Conservation (phyloP, 2,113 vertebrate genomes). For the Hemiscyllium ocellatum region DNA sequence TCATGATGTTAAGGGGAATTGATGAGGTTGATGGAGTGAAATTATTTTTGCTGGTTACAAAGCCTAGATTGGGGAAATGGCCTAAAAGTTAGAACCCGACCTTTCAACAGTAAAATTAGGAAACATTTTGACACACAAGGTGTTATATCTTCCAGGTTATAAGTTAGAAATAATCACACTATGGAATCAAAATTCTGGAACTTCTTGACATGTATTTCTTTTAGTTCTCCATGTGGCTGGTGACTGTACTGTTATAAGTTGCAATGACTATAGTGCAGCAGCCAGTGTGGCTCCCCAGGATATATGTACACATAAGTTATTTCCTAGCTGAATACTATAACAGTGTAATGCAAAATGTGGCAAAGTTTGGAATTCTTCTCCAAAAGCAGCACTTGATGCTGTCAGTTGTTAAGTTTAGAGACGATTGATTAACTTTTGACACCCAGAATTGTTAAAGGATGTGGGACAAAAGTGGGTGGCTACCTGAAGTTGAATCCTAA, state of each 20-base stretch:
- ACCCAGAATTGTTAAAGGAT: background rate
- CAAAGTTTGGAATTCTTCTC: background rate
- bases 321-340: background rate
- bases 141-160: background rate
- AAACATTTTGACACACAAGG: background rate
- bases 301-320: background rate
- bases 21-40: background rate
- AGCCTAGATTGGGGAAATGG: background rate
- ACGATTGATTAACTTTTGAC: no score
- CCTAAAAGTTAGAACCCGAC: background rate
- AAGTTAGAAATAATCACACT: background rate
- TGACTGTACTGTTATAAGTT: background rate
- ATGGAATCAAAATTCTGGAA: background rate
- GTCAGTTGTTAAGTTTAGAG: background rate
- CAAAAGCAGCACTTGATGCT: background rate
- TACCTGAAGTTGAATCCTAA: background rate
- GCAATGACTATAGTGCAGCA: background rate
- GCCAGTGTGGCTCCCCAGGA: background rate
- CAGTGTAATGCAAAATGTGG: background rate
- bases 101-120: background rate
- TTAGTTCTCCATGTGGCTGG: background rate
- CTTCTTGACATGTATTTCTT: background rate
- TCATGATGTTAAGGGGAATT: background rate
- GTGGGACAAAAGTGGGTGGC: background rate
- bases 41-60: background rate